phyloP scores from a whole-genome alignment of 2,888 invertebrate species.

The Cephus sareptanus region DNA sequence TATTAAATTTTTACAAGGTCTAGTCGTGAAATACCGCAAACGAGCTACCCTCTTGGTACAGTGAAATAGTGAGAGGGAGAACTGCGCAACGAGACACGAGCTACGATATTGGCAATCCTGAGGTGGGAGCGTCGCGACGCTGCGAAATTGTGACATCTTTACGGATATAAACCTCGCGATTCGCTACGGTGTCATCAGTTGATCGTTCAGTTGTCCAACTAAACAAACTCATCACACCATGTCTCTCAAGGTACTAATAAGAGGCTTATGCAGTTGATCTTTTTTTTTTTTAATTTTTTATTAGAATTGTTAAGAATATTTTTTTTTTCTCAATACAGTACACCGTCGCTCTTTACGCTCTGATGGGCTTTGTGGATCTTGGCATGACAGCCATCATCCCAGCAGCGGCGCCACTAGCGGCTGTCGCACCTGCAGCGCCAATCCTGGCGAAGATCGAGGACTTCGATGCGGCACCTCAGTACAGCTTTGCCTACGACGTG shows the following conservation, averaged over 20 bases:
- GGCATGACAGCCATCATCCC: slow-evolving; percentile 33
- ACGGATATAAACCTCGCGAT: slow-evolving; percentile 41
- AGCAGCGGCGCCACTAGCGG: slow-evolving; percentile 11
- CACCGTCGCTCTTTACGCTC: slow-evolving; percentile 18
- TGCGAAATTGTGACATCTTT: slow-evolving; percentile 48
- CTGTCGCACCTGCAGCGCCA: slow-evolving; percentile 25
- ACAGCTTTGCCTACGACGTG: slow-evolving; percentile 41
- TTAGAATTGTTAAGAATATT: slow-evolving; percentile 60
- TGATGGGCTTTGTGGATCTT: slow-evolving; percentile 10
- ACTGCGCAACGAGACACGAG: slow-evolving; percentile 3
- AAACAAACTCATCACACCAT: slow-evolving; percentile 23
- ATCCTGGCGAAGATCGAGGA: slow-evolving; percentile 37
- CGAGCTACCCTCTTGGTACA: too few relatives aligned
- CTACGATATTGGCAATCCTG: background rate
- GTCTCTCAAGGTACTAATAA: slow-evolving; percentile 56
- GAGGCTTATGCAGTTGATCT: slow-evolving; percentile 54
- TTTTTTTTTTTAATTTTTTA: slow-evolving; percentile 59
- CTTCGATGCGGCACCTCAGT: slow-evolving; percentile 36
- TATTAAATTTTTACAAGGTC: too few relatives aligned
- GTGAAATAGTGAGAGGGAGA: background rate
- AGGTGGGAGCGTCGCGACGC: slow-evolving; percentile 33
- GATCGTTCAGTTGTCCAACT: slow-evolving; percentile 26
- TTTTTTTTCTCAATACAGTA: slow-evolving; percentile 46
- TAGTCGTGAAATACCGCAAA: too few relatives aligned
- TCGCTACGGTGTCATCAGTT: slow-evolving; percentile 43